phyloP scores from a whole-genome alignment of 2,888 invertebrate species.

The Agrenia bidenticulata region DNA sequence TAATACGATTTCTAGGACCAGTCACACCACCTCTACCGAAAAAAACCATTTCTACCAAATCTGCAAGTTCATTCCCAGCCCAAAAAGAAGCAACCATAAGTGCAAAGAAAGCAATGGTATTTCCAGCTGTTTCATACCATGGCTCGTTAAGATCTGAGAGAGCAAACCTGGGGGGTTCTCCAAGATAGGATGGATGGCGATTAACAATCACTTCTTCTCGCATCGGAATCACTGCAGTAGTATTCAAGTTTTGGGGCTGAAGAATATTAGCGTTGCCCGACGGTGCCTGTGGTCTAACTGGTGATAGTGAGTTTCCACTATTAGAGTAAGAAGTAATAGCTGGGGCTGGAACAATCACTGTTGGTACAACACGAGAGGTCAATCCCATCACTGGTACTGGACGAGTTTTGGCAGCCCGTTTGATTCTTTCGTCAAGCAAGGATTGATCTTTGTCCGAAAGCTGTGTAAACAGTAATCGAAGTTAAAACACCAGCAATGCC shows the following conservation, averaged over 20 bases:
- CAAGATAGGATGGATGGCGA: too few relatives aligned
- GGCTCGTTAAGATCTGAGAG: too few relatives aligned
- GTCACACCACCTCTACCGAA: too few relatives aligned
- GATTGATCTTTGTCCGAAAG: slow-evolving; percentile 93
- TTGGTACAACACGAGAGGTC: neutral
- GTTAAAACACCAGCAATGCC: too few relatives aligned
- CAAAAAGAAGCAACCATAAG: too few relatives aligned
- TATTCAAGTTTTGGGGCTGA: slow-evolving; percentile 34
- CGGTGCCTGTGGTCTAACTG: slow-evolving; percentile 4
- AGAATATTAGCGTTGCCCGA: slow-evolving; percentile 22
- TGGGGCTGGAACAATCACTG: neutral
- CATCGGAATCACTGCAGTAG: slow-evolving; percentile 4
- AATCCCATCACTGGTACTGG: slow-evolving; percentile 45
- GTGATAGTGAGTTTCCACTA: neutral
- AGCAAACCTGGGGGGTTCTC: too few relatives aligned
- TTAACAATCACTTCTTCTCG: too few relatives aligned
- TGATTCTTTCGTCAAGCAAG: slow-evolving; percentile 92
- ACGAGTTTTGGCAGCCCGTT: slow-evolving; percentile 69
- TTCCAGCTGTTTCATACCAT: too few relatives aligned
- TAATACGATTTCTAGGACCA: too few relatives aligned
- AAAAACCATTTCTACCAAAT: too few relatives aligned
- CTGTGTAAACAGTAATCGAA: slow-evolving; percentile 60
- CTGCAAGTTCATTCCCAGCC: too few relatives aligned
- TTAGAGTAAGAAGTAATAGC: slow-evolving; percentile 46
- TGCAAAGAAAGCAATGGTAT: too few relatives aligned